Base-by-base conservation (phyloP, 92 coral and sea anemone species). In the Nematostella vectensis region DNA sequence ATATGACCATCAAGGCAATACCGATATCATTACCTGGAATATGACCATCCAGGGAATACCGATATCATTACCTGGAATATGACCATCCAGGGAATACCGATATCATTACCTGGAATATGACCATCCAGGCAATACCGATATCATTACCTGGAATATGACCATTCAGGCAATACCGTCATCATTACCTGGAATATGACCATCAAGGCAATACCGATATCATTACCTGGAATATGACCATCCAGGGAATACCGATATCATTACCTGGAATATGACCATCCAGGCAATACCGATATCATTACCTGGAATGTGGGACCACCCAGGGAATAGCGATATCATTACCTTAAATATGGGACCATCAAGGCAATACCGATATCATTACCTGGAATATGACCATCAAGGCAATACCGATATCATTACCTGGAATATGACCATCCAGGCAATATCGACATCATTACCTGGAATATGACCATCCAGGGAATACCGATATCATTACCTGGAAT, bases 21-120 rank as follows among this genome's bases (percentile, higher is more conserved):
- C n/a, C n/a, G n/a, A n/a, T n/a, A n/a, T n/a, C n/a, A n/a, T n/a
- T 33, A 83, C 98, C 96, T 91, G 98, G 79, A 91, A 91, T 31
- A 91, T 91, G 2, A 76, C 98, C 26, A 91, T 82, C 96, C 87
- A 87, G 20, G 98, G 86, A 57, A 69, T 78, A 22, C 79, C 93
- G 16, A 91, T 91, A 29, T 91, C 82, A 71, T 91, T 96, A 62
- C 86, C 86, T 25, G 98, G 87, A 6, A 83, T 77, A 1, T n/a
- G n/a, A n/a, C n/a, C n/a, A n/a, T n/a, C n/a, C n/a, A n/a, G n/a
- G n/a, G n/a, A n/a, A n/a, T n/a, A n/a, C n/a, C n/a, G n/a, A n/a
- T n/a, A n/a, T n/a, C n/a, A n/a, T n/a, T 33, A 83, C 98, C 96
- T 91, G 98, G 79, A 91, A 91, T 31, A 91, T 91, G 2, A 76